Percentiles rank a stretch among this genome's conserved stretches.
Conservation (phyloP, 2,113 vertebrate genomes). For the Macrotus californicus region DNA sequence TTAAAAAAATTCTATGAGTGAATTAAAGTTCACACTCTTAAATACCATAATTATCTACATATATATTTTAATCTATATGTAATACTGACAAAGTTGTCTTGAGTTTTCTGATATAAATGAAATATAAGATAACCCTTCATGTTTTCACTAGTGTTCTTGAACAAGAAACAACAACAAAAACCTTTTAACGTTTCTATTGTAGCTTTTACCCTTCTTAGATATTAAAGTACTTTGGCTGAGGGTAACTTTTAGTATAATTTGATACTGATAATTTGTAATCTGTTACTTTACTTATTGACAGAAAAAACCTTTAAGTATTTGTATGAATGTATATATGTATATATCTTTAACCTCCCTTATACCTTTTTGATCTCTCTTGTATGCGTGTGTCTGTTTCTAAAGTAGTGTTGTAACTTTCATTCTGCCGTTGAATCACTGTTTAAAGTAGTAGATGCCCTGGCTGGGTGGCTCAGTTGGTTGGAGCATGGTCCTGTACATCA, state of each 20-base stretch:
- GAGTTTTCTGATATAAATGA: constrained; percentile 30
- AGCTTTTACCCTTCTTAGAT: constrained; percentile 57
- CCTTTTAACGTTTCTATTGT: constrained; percentile 18
- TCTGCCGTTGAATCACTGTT: constrained; percentile 17
- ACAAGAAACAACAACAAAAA: constrained; percentile 59
- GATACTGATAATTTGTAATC: not conserved
- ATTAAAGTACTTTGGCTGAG: not conserved
- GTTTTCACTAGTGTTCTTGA: constrained; percentile 44
- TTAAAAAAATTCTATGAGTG: constrained; percentile 10
- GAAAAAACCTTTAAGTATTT: not conserved
- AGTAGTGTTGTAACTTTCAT: constrained; percentile 1
- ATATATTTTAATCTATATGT: not conserved
- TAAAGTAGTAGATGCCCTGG: constrained; percentile 35
- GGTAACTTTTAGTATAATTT: not conserved
- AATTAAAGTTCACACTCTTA: not conserved
- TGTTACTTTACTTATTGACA: not conserved
- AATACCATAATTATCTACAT: not conserved
- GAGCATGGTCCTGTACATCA: too few species aligned
- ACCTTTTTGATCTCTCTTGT: not conserved
- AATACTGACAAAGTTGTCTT: constrained; percentile 14
- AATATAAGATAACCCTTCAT: constrained; percentile 55
- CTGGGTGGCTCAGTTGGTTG: too few species aligned
- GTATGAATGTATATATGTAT: not conserved
- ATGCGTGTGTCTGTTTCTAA: constrained; percentile 8
- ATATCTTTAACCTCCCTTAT: not conserved